Percentiles rank a stretch among this genome's conserved stretches.
These are phyloP conservation scores for Limenitis camilla DNA, from an alignment of 2,888 invertebrate genomes.

Conservation along the genomic window DNA sequence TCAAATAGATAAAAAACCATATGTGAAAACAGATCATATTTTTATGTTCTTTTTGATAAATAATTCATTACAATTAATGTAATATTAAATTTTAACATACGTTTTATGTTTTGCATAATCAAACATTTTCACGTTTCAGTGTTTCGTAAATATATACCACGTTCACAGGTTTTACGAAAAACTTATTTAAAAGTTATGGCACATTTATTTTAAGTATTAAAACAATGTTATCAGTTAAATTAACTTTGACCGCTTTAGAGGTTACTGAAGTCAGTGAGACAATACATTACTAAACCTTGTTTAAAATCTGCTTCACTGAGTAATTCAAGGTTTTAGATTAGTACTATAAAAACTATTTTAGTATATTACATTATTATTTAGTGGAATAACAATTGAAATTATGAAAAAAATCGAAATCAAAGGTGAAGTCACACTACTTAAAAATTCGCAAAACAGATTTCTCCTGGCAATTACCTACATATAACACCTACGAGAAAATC, in stretches of 20 bases:
- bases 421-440: no score
- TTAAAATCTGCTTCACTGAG: slow-evolving; percentile 12
- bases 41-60: background rate
- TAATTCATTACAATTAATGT: no score
- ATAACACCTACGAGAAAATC: no score
- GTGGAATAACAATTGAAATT: no score
- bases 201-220: slow-evolving; percentile 8
- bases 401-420: no score
- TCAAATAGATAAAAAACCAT: background rate
- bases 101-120: background rate
- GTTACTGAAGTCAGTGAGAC: slow-evolving; percentile 29
- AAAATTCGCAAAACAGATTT: no score
- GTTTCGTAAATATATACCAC: no score
- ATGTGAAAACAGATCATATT: background rate
- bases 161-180: no score
- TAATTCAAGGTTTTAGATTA: slow-evolving; percentile 16
- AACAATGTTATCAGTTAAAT: slow-evolving; percentile 42
- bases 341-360: slow-evolving; percentile 1
- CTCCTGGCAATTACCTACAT: no score
- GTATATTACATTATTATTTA: no score
- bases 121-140: no score
- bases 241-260: slow-evolving; percentile 22
- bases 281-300: slow-evolving; percentile 26
- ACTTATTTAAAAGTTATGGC: slow-evolving; percentile 1
- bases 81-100: no score